Evolutionary conservation across 2,888 invertebrate species (phyloP).

Genomic region (Thelaira solivaga): DNA sequence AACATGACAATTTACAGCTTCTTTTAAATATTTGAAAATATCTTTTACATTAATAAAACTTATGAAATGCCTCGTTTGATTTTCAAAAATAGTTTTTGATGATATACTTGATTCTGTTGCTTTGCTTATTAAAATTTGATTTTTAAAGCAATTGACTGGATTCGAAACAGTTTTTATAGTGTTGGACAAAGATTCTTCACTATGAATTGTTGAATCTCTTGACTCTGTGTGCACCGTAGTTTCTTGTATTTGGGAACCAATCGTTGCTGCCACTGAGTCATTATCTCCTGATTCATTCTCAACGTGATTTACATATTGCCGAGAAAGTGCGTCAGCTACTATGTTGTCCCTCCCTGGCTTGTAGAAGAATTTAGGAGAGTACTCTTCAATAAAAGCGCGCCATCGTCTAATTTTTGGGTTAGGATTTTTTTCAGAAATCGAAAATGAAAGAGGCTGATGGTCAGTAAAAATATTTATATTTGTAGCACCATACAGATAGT

Average conservation of each 20-base stretch:
- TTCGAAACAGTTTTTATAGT: constrained; percentile 32
- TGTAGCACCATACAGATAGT: constrained; percentile 15
- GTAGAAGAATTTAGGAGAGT: constrained; percentile 23
- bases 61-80: neutral
- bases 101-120: neutral
- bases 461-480: too few species aligned
- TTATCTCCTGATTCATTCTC: neutral
- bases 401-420: constrained; percentile 39
- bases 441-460: too few species aligned
- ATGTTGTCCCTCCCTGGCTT: constrained; percentile 6
- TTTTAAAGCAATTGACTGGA: constrained; percentile 53
- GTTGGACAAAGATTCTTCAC: constrained; percentile 38
- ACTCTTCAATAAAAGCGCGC: constrained; percentile 16
- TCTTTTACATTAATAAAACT: neutral
- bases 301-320: constrained; percentile 14
- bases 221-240: too few species aligned
- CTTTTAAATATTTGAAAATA: neutral
- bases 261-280: neutral
- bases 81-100: neutral
- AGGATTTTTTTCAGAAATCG: too few species aligned
- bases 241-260: neutral
- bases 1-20: neutral
- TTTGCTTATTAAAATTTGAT: constrained; percentile 40
- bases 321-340: constrained; percentile 18
- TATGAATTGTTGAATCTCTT: neutral